Evolutionary conservation across 2,888 invertebrate genomes (phyloP).

Genomic region (Parapristionchus giblindavisi): DNA sequence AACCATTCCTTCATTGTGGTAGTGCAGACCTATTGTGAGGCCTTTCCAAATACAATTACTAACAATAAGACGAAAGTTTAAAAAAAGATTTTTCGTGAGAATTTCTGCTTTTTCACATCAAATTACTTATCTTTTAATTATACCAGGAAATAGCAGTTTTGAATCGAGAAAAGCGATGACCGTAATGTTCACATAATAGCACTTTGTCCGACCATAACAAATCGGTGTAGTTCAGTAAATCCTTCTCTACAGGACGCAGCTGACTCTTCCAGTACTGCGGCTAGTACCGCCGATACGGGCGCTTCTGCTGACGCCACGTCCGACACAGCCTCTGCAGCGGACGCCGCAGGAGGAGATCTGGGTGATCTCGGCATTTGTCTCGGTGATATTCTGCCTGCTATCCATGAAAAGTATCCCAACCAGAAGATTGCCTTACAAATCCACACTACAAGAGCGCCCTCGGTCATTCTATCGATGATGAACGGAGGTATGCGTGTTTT

Average conservation of each 20-base stretch:
- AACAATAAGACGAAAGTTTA: too few relatives aligned
- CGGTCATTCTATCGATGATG: slow-evolving; percentile 50
- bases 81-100: too few relatives aligned
- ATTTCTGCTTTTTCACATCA: too few relatives aligned
- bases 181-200: too few relatives aligned
- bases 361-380: slow-evolving; percentile 66
- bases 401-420: slow-evolving; percentile 67
- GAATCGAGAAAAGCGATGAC: too few relatives aligned
- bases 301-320: background rate
- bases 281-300: background rate
- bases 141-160: too few relatives aligned
- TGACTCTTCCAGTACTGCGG: background rate
- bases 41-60: too few relatives aligned
- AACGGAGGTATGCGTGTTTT: slow-evolving; percentile 47
- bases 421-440: slow-evolving; percentile 58
- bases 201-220: too few relatives aligned
- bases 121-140: too few relatives aligned
- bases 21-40: too few relatives aligned
- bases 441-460: slow-evolving; percentile 60
- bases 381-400: slow-evolving; percentile 66
- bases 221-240: too few relatives aligned
- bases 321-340: background rate
- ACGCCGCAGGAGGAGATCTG: slow-evolving; percentile 41
- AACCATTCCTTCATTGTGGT: too few relatives aligned
- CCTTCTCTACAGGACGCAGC: background rate